Base-by-base conservation (phyloP, 2,113 vertebrate species). In the Calidris pugnax region DNA sequence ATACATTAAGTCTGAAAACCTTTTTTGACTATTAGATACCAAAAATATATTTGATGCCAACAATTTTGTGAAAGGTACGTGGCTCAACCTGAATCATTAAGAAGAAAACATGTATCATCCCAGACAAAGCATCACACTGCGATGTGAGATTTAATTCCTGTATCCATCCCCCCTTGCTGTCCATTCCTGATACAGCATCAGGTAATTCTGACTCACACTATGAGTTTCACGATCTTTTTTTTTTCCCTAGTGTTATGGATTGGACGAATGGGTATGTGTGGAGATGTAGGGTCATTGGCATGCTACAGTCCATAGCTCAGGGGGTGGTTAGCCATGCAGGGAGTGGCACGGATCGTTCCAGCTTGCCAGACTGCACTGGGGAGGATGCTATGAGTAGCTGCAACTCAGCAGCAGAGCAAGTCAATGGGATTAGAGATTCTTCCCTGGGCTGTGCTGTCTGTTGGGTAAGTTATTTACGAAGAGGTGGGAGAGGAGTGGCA, bases 91-190 rank as follows among this genome's bases (percentile, higher is more conserved):
- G 55, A 57, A 57, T 64, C 32, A 77, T 57, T 14, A 43, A 43
- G 18, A 48, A 56, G 39, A 72, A 84, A 66, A 74, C 14, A n/a
- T 2, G 1, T 50, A 69, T 9, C 0, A 0, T 13, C 67, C 15
- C 53, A 68, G 47, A 55, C 12, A 77, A 79, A 77, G 69, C 41
- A 55, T 39, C 72, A 33, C 51, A 32, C n/a, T 81, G 41, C 59
- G 75, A 23, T 55, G 18, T 72, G 33, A 63, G 27, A 68, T 69
- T 80, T 53, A 75, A 75, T 76, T 83, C 41, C 43, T 64, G 9
- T 18, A 63, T 37, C 60, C 60, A 26, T 48, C n/a, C 27, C 27
- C 10, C 41, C 15, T 86, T 37, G 22, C 37, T 74, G 32, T 77
- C 43, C 33, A 7, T 74, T 92, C 63, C 51, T 64, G 33, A 76